Base-by-base conservation (phyloP, 1,140 invertebrate genomes). In the Trigoniulus corallinus region DNA sequence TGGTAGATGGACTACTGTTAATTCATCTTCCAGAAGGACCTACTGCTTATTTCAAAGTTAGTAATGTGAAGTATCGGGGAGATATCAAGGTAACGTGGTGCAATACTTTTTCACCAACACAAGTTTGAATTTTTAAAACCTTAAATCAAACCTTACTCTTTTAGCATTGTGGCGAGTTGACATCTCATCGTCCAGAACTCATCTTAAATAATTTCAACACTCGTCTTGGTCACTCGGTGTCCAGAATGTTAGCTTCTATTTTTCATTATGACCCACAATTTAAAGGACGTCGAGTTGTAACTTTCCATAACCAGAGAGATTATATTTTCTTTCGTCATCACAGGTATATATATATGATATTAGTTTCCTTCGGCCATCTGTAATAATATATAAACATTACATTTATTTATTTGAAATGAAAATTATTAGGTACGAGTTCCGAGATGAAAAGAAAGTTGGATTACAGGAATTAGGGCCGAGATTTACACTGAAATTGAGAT, bases 311-410 rank as follows among this genome's bases (percentile, higher is more conserved):
- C 72, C 95, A 98, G 64, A 74, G 95, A 53, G 95, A 98, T 72
- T 99, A 93, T 60, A 93, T 99, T 60, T 99, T 98, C 68, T 96
- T 98, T 61, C 76, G 95, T 48, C 92, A 98, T 70, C 94, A 98
- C 67, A 81, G 89, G 84, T 92, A 67, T 24, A 24, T 44, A 10
- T 12, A 4, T 44, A 12, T 7, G 21, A 7, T 12, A 66, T 58
- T 60, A 22, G 18, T 7, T 44, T 7, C 42, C 7, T 4, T 7
- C 21, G 7, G 4, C 18, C 7, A 44, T 7, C 42, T 20, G 4
- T 47, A 24, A 34, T 23, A 47, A 37, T 23, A 23, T 18, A 47
- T 45, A 45, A 45, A 45, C 43, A 45, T 54, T 18, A 48, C 54
- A 20, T 13, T 20, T 43, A 53, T 69, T 21, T 59, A 22, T 54